Percentiles rank a stretch among this genome's conserved stretches.
These are phyloP conservation scores for Pipra filicauda DNA, from an alignment of 2,113 vertebrate species.

Conservation along the genomic window DNA sequence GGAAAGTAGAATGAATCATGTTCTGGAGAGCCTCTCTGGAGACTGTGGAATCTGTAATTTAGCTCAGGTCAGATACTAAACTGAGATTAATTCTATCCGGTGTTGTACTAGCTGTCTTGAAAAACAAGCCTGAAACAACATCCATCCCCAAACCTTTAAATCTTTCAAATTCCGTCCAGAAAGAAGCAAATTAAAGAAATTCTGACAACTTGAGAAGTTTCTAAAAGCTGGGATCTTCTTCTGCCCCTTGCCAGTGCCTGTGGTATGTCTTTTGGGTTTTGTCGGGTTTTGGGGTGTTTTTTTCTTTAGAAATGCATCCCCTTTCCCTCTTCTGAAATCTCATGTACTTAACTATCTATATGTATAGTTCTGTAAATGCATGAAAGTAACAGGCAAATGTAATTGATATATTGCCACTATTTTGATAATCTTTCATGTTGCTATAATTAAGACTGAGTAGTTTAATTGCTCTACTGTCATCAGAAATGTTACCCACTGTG, in stretches of 20 bases:
- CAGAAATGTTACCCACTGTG: neutral
- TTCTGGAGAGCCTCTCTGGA: neutral
- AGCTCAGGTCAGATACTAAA: neutral
- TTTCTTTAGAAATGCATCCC: neutral
- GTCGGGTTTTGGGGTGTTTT: neutral
- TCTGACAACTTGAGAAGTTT: neutral
- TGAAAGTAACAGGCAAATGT: neutral
- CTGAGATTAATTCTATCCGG: neutral
- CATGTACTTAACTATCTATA: neutral
- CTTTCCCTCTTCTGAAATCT: neutral
- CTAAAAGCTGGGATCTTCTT: neutral
- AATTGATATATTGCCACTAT: neutral
- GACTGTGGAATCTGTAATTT: constrained; percentile 3
- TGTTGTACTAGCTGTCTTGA: neutral
- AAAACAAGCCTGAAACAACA: neutral
- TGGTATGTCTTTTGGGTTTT: neutral
- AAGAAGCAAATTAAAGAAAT: neutral
- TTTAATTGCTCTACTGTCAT: neutral
- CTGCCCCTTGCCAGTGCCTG: neutral
- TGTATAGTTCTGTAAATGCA: neutral
- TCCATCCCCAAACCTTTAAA: neutral
- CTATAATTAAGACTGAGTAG: constrained; percentile 2
- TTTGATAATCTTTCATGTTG: constrained; percentile 12
- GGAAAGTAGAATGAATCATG: neutral
- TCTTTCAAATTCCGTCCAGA: neutral